Evolutionary conservation across 2,888 invertebrate species (phyloP).

Genomic region (Epinotia nisella): DNA sequence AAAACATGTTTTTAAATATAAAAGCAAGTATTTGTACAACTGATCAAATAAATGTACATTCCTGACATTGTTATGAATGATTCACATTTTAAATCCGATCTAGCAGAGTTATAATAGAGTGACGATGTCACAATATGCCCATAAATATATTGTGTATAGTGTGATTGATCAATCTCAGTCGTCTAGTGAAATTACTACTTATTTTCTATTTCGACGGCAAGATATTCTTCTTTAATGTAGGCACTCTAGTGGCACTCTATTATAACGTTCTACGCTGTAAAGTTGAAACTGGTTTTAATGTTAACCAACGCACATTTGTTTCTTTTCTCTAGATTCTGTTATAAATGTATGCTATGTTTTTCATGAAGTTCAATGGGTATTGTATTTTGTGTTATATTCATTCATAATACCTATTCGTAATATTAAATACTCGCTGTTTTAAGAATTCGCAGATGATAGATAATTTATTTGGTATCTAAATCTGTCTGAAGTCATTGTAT

Average conservation of each 20-base stretch:
- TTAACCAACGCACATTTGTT: not conserved
- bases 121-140: not conserved
- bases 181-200: not conserved
- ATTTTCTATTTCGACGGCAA: not conserved
- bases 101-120: not conserved
- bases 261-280: not conserved
- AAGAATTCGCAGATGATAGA: conserved; percentile 35
- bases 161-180: not conserved
- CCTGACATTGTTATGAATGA: not conserved
- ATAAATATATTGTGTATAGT: not conserved
- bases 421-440: conserved; percentile 41
- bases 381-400: not conserved
- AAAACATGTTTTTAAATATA: conserved; percentile 36
- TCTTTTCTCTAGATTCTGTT: not conserved
- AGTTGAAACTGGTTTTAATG: not conserved
- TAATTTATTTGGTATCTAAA: conserved; percentile 30
- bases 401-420: conserved; percentile 15
- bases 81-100: not conserved
- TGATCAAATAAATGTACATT: not conserved
- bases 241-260: not conserved
- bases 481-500: conserved; percentile 57
- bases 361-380: not conserved
- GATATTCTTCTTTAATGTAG: not conserved
- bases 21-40: conserved; percentile 40
- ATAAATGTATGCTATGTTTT: not conserved